Evolutionary conservation across 1,140 invertebrate species (phyloP), one percentile per base, ranked within the genome.

Genomic region (Camponotus pennsylvanicus): DNA sequence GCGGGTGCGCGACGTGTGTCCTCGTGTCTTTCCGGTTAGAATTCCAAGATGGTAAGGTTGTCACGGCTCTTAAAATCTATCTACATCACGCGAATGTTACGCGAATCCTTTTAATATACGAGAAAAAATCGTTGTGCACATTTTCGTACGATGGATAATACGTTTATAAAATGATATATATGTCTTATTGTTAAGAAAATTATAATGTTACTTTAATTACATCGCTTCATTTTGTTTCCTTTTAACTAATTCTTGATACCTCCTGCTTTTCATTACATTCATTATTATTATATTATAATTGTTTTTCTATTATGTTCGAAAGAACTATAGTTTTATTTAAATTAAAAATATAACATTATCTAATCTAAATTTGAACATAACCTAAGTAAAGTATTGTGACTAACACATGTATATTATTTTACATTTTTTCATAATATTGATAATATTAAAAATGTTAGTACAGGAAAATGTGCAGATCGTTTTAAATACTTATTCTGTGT

Each of bases 41-140:
- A 61, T 67, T 88, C 67, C 92, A 92, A 93, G 84, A 94, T 94
- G 93, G 93, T 94, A 93, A 93, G 93, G 93, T 71, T 40, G 61
- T 7, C 34, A 37, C 59, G 57, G 4, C 7, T 86, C 90, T 40
- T 78, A 4, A 90, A 91, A 94, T 94, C 93, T 76, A 45, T 21
- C 57, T 73, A 21, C 91, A 94, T 94, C 93, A 69, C n/a, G 18
- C 0, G 32, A 55, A 85, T 80, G 42, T 0, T 37, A 21, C 49
- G 0, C 13, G 55, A 9, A 63, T 89, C 32, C 37, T 11, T 49
- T 70, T 61, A n/a, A 88, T 77, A 86, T 9, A 7, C 18, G 5
- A 11, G 9, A 59, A 1, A 79, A 92, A 88, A 86, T 57, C 82
- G 8, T 52, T 86, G 61, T 84, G 45, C 15, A 88, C n/a, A 32